phyloP scores from a whole-genome alignment of 30 jellyfish, hydroid and myxozoan species.

The Calvadosia cruxmelitensis region DNA sequence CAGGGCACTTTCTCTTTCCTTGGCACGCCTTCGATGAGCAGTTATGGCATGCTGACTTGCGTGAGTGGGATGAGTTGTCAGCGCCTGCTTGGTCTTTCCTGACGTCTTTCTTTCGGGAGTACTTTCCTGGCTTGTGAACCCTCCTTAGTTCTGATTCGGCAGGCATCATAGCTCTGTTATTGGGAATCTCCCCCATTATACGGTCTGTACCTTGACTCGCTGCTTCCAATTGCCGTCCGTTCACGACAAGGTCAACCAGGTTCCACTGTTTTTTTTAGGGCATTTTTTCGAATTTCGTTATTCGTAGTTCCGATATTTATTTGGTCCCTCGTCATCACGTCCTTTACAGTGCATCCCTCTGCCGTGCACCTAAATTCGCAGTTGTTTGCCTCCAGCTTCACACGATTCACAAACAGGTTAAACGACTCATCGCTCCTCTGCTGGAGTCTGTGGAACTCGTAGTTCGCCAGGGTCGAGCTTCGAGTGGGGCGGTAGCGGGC shows the following conservation, averaged over 20 bases:
- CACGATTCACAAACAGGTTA: neutral
- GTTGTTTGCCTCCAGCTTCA: slow-evolving; percentile 1
- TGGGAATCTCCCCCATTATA: too few relatives aligned
- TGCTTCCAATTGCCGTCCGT: neutral
- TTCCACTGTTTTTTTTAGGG: neutral
- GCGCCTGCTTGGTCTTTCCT: too few relatives aligned
- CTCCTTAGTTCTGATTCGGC: too few relatives aligned
- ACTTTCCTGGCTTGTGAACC: too few relatives aligned
- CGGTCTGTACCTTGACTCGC: too few relatives aligned
- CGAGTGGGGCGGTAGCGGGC: neutral
- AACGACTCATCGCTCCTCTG: neutral
- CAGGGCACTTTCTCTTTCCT: too few relatives aligned
- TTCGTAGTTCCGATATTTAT: neutral
- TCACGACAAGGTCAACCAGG: neutral
- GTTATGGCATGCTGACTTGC: too few relatives aligned
- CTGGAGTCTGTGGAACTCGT: neutral
- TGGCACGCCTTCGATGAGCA: too few relatives aligned
- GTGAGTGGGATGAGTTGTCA: too few relatives aligned
- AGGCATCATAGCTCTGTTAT: too few relatives aligned
- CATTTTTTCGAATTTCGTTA: neutral
- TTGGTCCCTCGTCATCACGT: neutral
- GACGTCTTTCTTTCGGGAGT: too few relatives aligned
- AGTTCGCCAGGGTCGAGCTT: neutral
- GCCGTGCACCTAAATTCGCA: neutral
- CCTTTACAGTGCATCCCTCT: neutral